phyloP scores from a whole-genome alignment of 2,113 vertebrate genomes.

The Chamaea fasciata region DNA sequence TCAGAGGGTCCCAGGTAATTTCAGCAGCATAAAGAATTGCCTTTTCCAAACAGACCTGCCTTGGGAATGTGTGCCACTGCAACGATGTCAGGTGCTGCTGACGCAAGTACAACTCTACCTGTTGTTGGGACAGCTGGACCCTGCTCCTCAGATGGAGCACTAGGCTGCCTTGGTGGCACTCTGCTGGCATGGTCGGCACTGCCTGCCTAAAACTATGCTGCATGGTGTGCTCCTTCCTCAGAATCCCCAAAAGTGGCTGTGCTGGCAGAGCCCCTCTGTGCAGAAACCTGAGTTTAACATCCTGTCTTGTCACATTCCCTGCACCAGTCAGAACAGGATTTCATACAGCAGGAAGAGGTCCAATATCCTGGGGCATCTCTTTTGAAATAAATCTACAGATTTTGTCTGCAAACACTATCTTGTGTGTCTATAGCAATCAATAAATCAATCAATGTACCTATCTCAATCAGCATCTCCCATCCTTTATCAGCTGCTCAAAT shows the following conservation, averaged over 20 bases:
- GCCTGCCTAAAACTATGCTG: neutral
- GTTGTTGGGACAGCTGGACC: neutral
- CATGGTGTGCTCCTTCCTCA: neutral
- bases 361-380: neutral
- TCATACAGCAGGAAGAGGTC: neutral
- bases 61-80: neutral
- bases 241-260: neutral
- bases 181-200: neutral
- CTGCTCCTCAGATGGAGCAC: neutral
- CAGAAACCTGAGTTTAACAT: neutral
- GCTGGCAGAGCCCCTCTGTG: neutral
- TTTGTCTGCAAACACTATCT: neutral
- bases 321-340: neutral
- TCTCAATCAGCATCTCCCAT: neutral
- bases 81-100: neutral
- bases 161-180: fast-evolving
- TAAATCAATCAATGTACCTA: neutral
- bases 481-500: neutral
- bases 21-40: neutral
- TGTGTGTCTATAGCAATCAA: neutral
- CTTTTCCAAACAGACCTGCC: neutral
- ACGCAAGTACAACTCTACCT: neutral
- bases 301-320: neutral
- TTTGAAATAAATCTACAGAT: neutral
- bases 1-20: neutral